Evolutionary conservation across 2,888 invertebrate genomes (phyloP), one percentile per base, ranked within the genome.

Genomic region (Flabesymbios commensalis): DNA sequence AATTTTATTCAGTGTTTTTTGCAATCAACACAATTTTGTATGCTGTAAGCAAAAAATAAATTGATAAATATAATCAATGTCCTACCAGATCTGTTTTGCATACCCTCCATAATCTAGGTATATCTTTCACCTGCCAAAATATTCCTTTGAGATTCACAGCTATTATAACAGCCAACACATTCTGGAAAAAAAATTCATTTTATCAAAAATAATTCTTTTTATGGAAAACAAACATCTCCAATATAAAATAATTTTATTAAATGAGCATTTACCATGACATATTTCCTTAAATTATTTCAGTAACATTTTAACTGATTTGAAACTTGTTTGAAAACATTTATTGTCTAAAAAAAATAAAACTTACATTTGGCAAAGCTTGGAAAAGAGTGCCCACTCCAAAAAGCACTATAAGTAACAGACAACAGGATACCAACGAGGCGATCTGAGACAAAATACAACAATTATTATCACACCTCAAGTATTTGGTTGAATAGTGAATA

Each of bases 331-430:
- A n/a, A n/a, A n/a, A n/a, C n/a, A n/a, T n/a, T n/a, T n/a, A n/a
- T n/a, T n/a, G n/a, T n/a, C n/a, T n/a, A n/a, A n/a, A n/a, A n/a
- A n/a, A n/a, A n/a, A n/a, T n/a, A n/a, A 2, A 47, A 72, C 84
- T 85, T 82, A 89, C 90, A 80, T 88, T 87, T 56, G 96, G 96
- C 64, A 96, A 84, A 39, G 89, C 86, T 81, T 92, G 90, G 81
- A 96, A 93, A 81, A 92, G 90, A 32, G 93, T 93, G 0, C 93
- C 95, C 65, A 95, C 87, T 88, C 91, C 91, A 56, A 95, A 84
- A 64, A 96, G 84, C 53, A 95, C 91, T 69, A 89, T 84, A 2
- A 94, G 84, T 19, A 96, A 84, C 32, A 94, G 85, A 0, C 80
- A 55, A 63, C 91, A 90, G 2, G 93, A 92, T 53, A 95, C 87